Conservation (phyloP, 1,140 invertebrate genomes). For the Mactra quadrangularis region DNA sequence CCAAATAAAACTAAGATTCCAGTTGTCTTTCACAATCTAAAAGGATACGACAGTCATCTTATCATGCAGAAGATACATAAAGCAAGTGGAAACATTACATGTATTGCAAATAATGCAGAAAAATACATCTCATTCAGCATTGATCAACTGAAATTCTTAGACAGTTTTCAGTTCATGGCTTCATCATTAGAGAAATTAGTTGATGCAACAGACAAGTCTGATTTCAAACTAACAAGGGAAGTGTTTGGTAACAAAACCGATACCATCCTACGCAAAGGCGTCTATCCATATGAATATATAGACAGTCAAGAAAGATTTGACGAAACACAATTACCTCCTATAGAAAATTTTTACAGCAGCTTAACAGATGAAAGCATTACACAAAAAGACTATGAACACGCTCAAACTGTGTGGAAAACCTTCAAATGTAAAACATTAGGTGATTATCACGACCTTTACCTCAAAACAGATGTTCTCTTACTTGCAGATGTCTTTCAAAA, state of each 20-base stretch:
- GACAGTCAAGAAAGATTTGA: too few relatives aligned
- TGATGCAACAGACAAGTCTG: too few relatives aligned
- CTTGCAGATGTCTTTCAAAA: slow-evolving; percentile 74
- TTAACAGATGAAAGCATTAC: slow-evolving; percentile 31
- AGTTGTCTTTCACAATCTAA: slow-evolving; percentile 51
- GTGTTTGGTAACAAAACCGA: too few relatives aligned
- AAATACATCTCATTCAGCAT: slow-evolving; percentile 23
- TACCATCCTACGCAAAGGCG: too few relatives aligned
- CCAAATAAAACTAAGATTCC: slow-evolving; percentile 21
- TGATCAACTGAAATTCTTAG: slow-evolving; percentile 17
- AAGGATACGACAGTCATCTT: slow-evolving; percentile 46
- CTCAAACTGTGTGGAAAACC: slow-evolving; percentile 68
- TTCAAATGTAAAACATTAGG: slow-evolving; percentile 79
- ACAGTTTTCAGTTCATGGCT: slow-evolving; percentile 12
- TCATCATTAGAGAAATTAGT: slow-evolving; percentile 5
- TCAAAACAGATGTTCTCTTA: slow-evolving; percentile 66
- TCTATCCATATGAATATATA: too few relatives aligned
- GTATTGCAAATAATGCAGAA: background rate
- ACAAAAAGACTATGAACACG: slow-evolving; percentile 69
- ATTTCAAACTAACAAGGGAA: too few relatives aligned
- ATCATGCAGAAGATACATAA: background rate
- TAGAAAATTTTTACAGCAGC: too few relatives aligned
- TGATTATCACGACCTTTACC: slow-evolving; percentile 83
- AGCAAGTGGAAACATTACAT: slow-evolving; percentile 1
- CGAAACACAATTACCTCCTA: too few relatives aligned